Conservation (phyloP, 2,113 vertebrate genomes). For the Pterophyllum scalare region DNA sequence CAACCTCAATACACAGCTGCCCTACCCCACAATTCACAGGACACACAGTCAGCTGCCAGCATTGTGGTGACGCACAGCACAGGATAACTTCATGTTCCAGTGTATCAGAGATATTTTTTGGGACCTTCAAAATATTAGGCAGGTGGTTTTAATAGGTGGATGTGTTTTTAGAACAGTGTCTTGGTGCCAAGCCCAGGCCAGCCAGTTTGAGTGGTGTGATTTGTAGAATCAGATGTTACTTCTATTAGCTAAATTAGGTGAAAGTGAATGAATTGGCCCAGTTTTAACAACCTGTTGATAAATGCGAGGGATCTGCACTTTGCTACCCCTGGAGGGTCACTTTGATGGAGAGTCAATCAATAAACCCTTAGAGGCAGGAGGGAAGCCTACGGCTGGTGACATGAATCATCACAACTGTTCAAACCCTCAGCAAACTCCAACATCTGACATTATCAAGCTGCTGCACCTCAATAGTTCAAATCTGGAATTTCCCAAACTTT, state of each 20-base stretch:
- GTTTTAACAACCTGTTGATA: neutral
- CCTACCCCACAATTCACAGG: too few relatives aligned
- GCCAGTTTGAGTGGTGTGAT: neutral
- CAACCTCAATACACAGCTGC: too few relatives aligned
- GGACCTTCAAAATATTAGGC: too few relatives aligned
- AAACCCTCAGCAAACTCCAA: neutral
- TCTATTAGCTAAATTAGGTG: neutral
- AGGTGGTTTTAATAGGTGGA: too few relatives aligned
- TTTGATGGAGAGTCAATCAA: conserved; percentile 8
- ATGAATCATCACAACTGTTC: neutral
- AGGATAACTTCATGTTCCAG: too few relatives aligned
- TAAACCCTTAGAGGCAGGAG: neutral
- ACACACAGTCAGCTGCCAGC: too few relatives aligned
- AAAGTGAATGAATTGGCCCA: neutral
- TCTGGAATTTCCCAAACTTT: neutral
- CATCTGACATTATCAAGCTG: neutral
- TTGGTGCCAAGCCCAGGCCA: neutral
- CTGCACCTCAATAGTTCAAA: neutral
- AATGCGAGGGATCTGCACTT: conserved; percentile 1
- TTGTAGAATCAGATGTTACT: neutral
- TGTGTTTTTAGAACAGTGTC: too few relatives aligned
- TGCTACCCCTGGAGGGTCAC: neutral
- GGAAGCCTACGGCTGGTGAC: neutral
- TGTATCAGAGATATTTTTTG: too few relatives aligned
- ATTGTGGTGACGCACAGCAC: too few relatives aligned